Base-by-base conservation (phyloP, 2,888 invertebrate species). In the Lobophora halterata region DNA sequence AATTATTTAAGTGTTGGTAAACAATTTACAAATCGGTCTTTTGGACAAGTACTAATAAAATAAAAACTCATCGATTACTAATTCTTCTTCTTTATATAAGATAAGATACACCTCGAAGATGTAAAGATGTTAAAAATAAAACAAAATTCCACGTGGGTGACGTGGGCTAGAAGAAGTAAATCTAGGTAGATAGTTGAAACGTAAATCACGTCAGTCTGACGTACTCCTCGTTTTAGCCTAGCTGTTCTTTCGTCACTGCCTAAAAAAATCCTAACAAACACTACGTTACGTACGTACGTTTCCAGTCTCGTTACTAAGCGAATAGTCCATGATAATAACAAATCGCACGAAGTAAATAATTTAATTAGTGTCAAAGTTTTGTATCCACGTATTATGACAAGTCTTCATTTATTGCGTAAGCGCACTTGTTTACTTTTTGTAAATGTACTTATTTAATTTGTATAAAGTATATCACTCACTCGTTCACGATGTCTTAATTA, bases 181-280 rank as follows among this genome's bases (percentile, higher is more conserved):
- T 5, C 14, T 14, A 14, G 14, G 5, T 5, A 18, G 18, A 21
- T 29, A 35, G 17, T 43, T 18, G 36, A 46, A 35, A 43, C 49
- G 48, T 53, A 61, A 37, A 52, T 54, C 48, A 42, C 55, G 55
- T 55, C 50, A 46, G 49, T 32, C 33, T 51, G 51, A 44, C 43
- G 47, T 47, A 40, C 7, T 20, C 16, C 21, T 20, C 14, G 18
- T 27, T 32, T 23, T 14, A 31, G 24, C 16, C 12, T n/a, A n/a
- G 8, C 21, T 19, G 18, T 18, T n/a, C 16, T 31, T 19, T 24
- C 40, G 29, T 30, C 40, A 32, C 20, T 7, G 7, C 24, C 11
- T 28, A 16, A 7, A 39, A 27, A 20, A 12, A 18, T 26, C 16
- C 27, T 25, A 36, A 41, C 41, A 44, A 36, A 41, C 37, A 40